A percentile compares a stretch with the other conserved stretches of the same genome.
These are phyloP conservation scores for Nothoprocta pentlandii DNA, from an alignment of 2,113 vertebrate genomes.

Conservation along the genomic window DNA sequence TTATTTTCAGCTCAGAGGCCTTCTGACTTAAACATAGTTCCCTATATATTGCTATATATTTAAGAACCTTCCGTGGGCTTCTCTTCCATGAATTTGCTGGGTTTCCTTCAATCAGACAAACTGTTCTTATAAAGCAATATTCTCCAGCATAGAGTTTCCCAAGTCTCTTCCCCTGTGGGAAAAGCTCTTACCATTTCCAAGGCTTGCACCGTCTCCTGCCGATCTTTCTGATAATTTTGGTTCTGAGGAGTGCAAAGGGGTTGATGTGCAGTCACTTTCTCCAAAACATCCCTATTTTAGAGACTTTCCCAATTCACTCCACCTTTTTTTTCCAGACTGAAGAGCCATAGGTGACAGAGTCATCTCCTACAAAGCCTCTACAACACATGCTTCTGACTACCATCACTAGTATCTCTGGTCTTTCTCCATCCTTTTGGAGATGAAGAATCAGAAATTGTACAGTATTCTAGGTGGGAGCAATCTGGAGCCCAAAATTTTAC, in stretches of 20 bases:
- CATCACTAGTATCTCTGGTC: no score
- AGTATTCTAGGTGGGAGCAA: no score
- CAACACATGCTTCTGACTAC: no score
- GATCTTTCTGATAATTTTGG: neutral
- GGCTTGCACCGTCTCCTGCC: neutral
- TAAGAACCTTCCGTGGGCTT: neutral
- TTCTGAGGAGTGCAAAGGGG: neutral
- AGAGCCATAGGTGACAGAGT: no score
- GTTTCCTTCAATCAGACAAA: neutral
- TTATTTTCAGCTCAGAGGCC: slow-evolving; percentile 6
- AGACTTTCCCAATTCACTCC: no score
- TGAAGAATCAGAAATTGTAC: no score
- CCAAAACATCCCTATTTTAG: neutral
- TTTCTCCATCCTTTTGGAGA: no score
- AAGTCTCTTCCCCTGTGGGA: neutral
- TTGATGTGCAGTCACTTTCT: neutral
- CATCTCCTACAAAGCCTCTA: no score
- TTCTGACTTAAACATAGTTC: neutral
- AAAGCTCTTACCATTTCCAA: neutral
- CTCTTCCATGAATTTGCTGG: neutral
- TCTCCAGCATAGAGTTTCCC: neutral
- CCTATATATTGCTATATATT: neutral
- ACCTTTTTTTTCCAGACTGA: no score
- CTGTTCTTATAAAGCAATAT: neutral
- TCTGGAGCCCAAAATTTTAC: neutral